Base-by-base conservation (phyloP, 2,797 vertebrate species). In the Anabacerthia variegaticeps region DNA sequence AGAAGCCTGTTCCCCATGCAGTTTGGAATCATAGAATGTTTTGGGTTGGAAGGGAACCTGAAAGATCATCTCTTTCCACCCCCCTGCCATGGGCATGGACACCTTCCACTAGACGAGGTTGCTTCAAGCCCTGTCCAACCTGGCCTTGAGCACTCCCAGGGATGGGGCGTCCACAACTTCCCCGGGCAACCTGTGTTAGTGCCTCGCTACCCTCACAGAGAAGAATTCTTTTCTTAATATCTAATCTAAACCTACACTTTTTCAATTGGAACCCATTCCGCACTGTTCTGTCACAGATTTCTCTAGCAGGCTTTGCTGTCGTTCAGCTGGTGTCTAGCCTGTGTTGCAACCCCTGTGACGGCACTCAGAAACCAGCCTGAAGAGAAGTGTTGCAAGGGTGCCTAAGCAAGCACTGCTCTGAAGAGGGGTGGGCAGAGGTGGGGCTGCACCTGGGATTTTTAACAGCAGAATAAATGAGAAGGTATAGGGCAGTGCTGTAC, bases 381-480 rank as follows among this genome's bases (percentile, higher is more conserved):
- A 43, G 51, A 69, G 16, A 55, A 23, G 44, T 78, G 68, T 90
- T 89, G 82, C 65, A 95, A 96, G 95, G 87, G 79, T 95, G 79
- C 96, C 81, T 62, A 8, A 85, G 71, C 90, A 79, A 86, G 92
- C 94, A 78, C 21, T 61, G 13, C 73, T 68, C 23, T 30, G 59
- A 92, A 91, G 96, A 97, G 84, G 94, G 68, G 85, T 18, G 22
- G 62, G 68, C 74, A 72, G 91, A 96, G 98, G 97, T 95, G 98
- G 98, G 88, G 97, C 93, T 93, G 48, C 62, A 37, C 71, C 39
- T 43, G 94, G 59, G 91, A 32, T 89, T 97, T 98, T 95, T 93
- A 95, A 95, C 87, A 93, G 88, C 89, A 97, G 95, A 96, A 96
- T 96, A 97, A 94, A 96, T 96, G 96, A 91, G 95, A 89, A 94